These are phyloP conservation scores for Paraescarpia echinospica DNA, from an alignment of 1,140 invertebrate genomes.

Conservation along the genomic window DNA sequence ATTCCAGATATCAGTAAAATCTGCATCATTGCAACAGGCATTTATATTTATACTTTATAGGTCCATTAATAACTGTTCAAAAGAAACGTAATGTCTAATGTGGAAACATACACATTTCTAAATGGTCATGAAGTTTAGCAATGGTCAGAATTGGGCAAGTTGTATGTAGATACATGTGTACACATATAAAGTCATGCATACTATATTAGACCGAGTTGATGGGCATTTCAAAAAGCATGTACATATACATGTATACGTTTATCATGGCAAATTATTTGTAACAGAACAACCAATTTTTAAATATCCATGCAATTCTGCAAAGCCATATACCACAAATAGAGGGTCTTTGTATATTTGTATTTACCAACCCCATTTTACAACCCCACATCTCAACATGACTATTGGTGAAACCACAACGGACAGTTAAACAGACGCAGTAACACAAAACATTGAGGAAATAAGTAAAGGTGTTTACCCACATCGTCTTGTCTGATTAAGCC, in stretches of 20 bases:
- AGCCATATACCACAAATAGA: not conserved
- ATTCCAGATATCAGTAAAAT: not conserved
- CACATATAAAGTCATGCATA: not conserved
- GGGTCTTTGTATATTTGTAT: not conserved
- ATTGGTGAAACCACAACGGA: not conserved
- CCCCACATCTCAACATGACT: not conserved
- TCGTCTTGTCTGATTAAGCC: not conserved
- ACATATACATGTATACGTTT: not conserved
- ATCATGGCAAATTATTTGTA: not conserved
- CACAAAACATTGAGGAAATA: not conserved
- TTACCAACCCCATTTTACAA: not conserved
- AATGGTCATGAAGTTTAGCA: not conserved
- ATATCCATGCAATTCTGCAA: not conserved
- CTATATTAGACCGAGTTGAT: not conserved
- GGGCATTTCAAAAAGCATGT: not conserved
- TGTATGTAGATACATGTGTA: not conserved
- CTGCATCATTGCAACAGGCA: not conserved
- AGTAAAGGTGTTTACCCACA: conserved; percentile 5
- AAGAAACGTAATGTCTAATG: not conserved
- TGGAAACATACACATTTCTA: not conserved
- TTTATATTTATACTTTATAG: not conserved
- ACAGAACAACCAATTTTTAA: not conserved
- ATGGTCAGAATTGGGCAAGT: not conserved
- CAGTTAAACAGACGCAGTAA: not conserved
- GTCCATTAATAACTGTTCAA: not conserved